These are phyloP conservation scores for Amiota communis DNA, from an alignment of 2,888 invertebrate species.

Conservation along the genomic window DNA sequence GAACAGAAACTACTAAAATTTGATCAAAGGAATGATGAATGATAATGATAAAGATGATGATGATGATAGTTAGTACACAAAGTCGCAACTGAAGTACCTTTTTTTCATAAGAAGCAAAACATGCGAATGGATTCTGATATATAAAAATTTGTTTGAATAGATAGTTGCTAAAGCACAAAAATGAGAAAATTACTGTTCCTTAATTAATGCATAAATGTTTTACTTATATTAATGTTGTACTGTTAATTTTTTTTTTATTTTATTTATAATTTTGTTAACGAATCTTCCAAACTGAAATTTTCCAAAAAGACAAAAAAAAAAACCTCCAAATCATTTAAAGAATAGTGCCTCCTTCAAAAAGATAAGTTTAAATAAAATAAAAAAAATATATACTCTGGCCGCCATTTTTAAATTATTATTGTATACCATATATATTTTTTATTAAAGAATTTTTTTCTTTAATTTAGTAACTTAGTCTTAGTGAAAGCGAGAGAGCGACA, in stretches of 20 bases:
- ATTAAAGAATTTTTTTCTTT: background rate
- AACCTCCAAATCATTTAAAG: too few relatives aligned
- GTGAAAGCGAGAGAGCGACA: too few relatives aligned
- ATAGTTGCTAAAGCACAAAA: background rate
- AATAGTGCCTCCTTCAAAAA: too few relatives aligned
- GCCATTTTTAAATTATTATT: conserved; percentile 9
- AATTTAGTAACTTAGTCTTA: background rate
- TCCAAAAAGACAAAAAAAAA: background rate
- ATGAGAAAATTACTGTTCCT: conserved; percentile 19
- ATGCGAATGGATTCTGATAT: background rate
- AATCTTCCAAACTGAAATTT: conserved; percentile 1
- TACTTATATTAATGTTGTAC: background rate
- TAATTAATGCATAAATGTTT: conserved; percentile 2
- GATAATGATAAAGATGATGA: too few relatives aligned
- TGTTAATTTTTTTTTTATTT: too few relatives aligned
- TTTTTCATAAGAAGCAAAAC: conserved; percentile 29
- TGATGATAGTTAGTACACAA: conserved; percentile 32
- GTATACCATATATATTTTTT: background rate
- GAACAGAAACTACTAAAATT: too few relatives aligned
- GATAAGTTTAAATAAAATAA: background rate
- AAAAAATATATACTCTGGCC: background rate
- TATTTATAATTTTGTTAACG: background rate
- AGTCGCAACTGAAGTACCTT: conserved; percentile 68
- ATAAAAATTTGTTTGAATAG: background rate
- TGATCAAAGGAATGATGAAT: too few relatives aligned